These are phyloP conservation scores for Allobates femoralis DNA, from an alignment of 2,797 vertebrate species.

Conservation along the genomic window DNA sequence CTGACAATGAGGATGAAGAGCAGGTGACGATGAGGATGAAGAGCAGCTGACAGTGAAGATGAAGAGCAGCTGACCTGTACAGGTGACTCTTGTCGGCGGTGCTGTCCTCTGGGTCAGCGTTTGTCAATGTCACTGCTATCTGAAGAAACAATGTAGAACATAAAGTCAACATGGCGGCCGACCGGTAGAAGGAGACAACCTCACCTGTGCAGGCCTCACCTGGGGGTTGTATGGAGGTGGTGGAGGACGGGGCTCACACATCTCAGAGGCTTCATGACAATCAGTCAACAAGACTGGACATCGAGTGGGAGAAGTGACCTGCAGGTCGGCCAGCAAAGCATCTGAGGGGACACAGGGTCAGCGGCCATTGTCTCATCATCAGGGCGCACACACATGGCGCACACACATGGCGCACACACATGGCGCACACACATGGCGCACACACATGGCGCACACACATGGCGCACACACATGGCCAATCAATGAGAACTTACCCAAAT, in stretches of 20 bases:
- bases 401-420: too few relatives aligned
- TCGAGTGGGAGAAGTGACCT: slow-evolving; percentile 40
- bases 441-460: too few relatives aligned
- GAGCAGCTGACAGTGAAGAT: too few relatives aligned
- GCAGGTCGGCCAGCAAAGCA: slow-evolving; percentile 54
- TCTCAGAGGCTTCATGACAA: slow-evolving; percentile 10
- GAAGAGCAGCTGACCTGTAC: slow-evolving; percentile 26
- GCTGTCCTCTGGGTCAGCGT: not conserved
- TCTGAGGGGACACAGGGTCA: not conserved
- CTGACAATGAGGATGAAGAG: too few relatives aligned
- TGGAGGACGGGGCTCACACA: slow-evolving; percentile 27
- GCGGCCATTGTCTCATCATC: not conserved
- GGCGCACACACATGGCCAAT: not conserved
- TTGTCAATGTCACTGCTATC: not conserved
- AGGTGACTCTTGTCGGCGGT: not conserved
- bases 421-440: too few relatives aligned
- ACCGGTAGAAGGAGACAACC: too few relatives aligned
- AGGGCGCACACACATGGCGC: too few relatives aligned
- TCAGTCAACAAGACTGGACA: slow-evolving; percentile 55
- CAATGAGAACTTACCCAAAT: not conserved
- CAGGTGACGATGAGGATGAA: not conserved
- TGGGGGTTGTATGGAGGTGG: slow-evolving; percentile 35
- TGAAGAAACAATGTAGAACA: not conserved
- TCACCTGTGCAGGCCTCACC: not conserved
- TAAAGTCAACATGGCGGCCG: not conserved